Evolutionary conservation across 2,888 invertebrate species (phyloP), one percentile per base, ranked within the genome.

Genomic region (Drosophila borealis): DNA sequence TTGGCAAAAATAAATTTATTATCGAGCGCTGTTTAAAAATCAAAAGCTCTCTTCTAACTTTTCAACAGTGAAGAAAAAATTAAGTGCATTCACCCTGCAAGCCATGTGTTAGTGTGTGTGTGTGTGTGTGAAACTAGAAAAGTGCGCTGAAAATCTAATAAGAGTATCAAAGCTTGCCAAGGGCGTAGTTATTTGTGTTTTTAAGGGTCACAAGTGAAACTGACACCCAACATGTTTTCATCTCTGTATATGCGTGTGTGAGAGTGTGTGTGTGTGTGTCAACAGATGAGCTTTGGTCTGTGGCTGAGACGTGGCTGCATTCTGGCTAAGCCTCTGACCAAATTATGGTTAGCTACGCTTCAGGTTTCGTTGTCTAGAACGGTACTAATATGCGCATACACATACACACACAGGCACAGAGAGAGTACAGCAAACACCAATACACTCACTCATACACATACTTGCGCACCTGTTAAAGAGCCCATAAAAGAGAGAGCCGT

Each of bases 81-180:
- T 77, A 81, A 90, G 90, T 90, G 86, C 90, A 91, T 91, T 90
- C 90, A 90, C 90, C 90, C 84, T 88, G 82, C 80, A 70, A 75
- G 55, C 70, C 49, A 69, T 56, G 44, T 41, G 25, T 13, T 17
- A 36, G 29, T 29, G 29, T 29, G 29, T 64, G 19, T 56, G 11
- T 65, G 29, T 68, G 48, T 56, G 53, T 70, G 62, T 61, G 44
- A 64, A 67, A 70, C 78, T 71, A 75, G 82, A 78, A 81, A 70
- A 72, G 65, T 77, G 67, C 62, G 67, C 67, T 76, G 64, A 70
- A 80, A 82, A 80, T 59, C 59, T 67, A 74, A 70, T 50, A 68
- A 74, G 62, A 72, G 48, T 73, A 72, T 51, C 71, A 77, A 62
- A 57, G 44, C 39, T 45, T 48, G 49, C 51, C 63, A 78, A 74